These are phyloP conservation scores for Colius striatus DNA, from an alignment of 2,113 vertebrate genomes.

Conservation along the genomic window DNA sequence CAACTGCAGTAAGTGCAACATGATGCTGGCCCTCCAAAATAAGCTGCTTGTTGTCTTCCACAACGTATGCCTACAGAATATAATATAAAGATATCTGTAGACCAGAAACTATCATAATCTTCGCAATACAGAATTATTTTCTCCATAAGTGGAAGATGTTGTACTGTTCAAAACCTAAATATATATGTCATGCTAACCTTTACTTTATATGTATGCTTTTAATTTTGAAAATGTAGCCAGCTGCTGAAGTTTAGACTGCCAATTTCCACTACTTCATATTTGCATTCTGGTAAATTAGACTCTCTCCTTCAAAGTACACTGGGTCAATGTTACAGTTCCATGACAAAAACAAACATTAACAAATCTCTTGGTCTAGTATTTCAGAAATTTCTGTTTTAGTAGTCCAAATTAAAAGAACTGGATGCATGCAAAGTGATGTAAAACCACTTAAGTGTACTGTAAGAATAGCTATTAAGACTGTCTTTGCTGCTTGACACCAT, in stretches of 20 bases:
- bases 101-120: not conserved
- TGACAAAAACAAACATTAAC: not conserved
- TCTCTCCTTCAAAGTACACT: not conserved
- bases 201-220: not conserved
- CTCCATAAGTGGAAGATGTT: not conserved
- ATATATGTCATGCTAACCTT: no score
- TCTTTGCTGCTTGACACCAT: not conserved
- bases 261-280: not conserved
- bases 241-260: not conserved
- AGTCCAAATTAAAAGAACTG: not conserved
- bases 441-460: not conserved
- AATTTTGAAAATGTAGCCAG: not conserved
- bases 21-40: constrained; percentile 97
- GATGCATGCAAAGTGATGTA: not conserved
- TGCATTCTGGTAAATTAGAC: not conserved
- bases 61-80: constrained; percentile 87
- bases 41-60: constrained; percentile 95
- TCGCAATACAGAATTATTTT: not conserved
- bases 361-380: not conserved
- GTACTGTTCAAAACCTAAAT: not conserved
- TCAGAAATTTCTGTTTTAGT: not conserved
- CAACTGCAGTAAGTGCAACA: constrained; percentile 86
- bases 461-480: not conserved
- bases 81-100: constrained; percentile 3
- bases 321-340: not conserved